These are phyloP conservation scores for Oreochromis grahami DNA, from an alignment of 2,797 vertebrate genomes.

Conservation along the genomic window DNA sequence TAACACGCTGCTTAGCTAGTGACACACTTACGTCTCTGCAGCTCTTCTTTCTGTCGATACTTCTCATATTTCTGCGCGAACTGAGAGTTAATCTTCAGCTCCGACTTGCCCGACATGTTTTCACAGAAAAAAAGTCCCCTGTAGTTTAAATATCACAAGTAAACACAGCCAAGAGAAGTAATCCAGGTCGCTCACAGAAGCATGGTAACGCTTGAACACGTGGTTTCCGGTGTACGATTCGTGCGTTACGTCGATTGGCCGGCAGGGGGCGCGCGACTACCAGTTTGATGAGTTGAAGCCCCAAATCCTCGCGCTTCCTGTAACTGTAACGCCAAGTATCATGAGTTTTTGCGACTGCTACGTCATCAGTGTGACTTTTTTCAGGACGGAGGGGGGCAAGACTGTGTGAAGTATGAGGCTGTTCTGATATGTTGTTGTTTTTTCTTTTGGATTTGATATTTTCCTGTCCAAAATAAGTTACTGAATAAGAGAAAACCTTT, in stretches of 20 bases:
- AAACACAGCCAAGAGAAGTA: not conserved
- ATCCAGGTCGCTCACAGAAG: not conserved
- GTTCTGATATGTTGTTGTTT: not conserved
- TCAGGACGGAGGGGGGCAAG: not conserved
- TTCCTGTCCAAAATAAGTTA: not conserved
- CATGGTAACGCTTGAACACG: not conserved
- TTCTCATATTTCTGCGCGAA: conserved; percentile 85
- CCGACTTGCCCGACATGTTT: conserved; percentile 64
- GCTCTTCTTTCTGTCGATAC: conserved; percentile 88
- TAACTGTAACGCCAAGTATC: not conserved
- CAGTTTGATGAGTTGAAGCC: not conserved
- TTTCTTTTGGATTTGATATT: not conserved
- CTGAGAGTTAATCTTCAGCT: conserved; percentile 80
- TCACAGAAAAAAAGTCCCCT: fast-evolving
- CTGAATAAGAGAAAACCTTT: not conserved
- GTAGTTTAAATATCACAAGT: fast-evolving
- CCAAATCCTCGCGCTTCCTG: not conserved
- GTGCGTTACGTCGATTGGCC: fast-evolving
- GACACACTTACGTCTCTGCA: conserved; percentile 84
- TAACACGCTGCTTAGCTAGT: conserved; percentile 32
- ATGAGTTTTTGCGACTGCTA: fast-evolving
- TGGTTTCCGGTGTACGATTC: conserved; percentile 37
- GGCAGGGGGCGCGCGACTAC: conserved; percentile 9
- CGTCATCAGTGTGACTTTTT: not conserved
- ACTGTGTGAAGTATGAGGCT: not conserved